Conservation (phyloP, 1,140 invertebrate species). For the Littorina saxatilis region DNA sequence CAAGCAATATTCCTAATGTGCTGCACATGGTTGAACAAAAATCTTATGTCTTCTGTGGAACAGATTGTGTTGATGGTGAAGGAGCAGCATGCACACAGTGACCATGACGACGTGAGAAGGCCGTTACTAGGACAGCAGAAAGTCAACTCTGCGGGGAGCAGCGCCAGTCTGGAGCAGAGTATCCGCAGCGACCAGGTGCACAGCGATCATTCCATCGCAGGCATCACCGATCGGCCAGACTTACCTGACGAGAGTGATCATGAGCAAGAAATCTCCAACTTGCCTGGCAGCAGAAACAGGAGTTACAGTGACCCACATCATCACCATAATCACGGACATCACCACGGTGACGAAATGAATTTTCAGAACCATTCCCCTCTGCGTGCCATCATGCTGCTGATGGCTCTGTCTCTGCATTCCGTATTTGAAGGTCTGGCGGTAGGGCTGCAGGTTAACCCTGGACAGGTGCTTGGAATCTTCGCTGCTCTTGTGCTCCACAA, state of each 20-base stretch:
- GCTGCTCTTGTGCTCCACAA: slow-evolving; percentile 81
- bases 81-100: slow-evolving; percentile 54
- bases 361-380: slow-evolving; percentile 73
- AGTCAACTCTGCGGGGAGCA: too few relatives aligned
- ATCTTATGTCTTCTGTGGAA: too few relatives aligned
- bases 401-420: slow-evolving; percentile 86
- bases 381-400: slow-evolving; percentile 77
- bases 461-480: slow-evolving; percentile 76
- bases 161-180: too few relatives aligned
- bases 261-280: neutral
- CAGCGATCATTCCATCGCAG: slow-evolving; percentile 56
- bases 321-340: slow-evolving; percentile 8
- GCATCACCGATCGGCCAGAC: slow-evolving; percentile 59
- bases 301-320: slow-evolving; percentile 7
- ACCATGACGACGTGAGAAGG: slow-evolving; percentile 32
- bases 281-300: slow-evolving; percentile 1
- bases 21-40: too few relatives aligned
- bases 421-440: slow-evolving; percentile 89
- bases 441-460: slow-evolving; percentile 79
- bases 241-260: neutral
- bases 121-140: slow-evolving; percentile 38
- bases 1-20: too few relatives aligned
- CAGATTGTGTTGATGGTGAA: slow-evolving; percentile 77
- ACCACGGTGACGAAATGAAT: slow-evolving; percentile 5
- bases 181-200: too few relatives aligned